Evolutionary conservation across 1,140 invertebrate genomes (phyloP), one percentile per base, ranked within the genome.

Genomic region (Drosophila rhopaloa): DNA sequence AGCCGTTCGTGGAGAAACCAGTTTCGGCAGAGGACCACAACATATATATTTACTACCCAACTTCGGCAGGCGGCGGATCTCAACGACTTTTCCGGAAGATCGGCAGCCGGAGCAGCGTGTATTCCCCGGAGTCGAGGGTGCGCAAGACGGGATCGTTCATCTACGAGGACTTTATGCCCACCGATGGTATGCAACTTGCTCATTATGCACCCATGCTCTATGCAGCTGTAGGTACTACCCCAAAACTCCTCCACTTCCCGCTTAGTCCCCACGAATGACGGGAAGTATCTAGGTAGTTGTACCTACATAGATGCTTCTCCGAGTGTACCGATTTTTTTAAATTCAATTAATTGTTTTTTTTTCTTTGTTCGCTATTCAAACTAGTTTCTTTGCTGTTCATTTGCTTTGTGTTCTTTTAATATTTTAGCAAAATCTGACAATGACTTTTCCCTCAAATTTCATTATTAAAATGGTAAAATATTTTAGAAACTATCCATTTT

Each of bases 101-200:
- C 93, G 99, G 98, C 54, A 99, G 98, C 92, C 95, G 99, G 53
- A 99, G 98, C 92, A 99, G 98, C 93, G 98, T 99, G 43, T 99
- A 99, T 93, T 99, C 98, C 1, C 97, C 97, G 9, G 98, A 99
- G 93, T 99, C 98, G 48, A 95, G 97, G 78, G 97, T 99, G 13
- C 94, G 99, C 32, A 99, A 98, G 93, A 98, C 97, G 16, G 99
- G 99, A 14, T 99, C 98, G 9, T 99, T 98, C 93, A 99, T 99
- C 91, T 99, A 99, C 93, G 99, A 99, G 95, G 99, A 99, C 93
- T 99, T 99, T 93, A 99, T 99, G 98, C 98, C 99, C 1, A 99
- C 99, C 24, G 99, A 99, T 95, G 99, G 99, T 92, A 95, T 93
- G 93, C 61, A 51, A 68, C 29, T 76, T 77, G 59, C 32, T 79